Evolutionary conservation across 2,113 vertebrate species (phyloP).

Genomic region (Xiphias gladius): DNA sequence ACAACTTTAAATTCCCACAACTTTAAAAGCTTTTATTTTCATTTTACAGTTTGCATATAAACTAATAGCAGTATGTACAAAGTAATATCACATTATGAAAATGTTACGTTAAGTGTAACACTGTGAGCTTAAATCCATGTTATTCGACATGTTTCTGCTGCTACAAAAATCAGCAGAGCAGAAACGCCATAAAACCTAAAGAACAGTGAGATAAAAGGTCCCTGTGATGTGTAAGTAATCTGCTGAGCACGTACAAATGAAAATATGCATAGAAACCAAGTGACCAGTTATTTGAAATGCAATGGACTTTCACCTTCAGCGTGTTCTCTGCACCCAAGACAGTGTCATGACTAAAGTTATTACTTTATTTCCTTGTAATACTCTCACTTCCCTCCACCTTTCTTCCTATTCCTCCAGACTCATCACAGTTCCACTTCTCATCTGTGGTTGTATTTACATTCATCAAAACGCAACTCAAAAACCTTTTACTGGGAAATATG

Average conservation of each 20-base stretch:
- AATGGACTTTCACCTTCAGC: no score
- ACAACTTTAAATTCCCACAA: no score
- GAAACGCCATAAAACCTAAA: neutral
- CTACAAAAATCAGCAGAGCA: neutral
- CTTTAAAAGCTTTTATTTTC: neutral
- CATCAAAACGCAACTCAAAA: neutral
- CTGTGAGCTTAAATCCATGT: neutral
- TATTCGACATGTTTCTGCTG: neutral
- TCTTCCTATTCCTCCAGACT: neutral
- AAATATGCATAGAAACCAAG: no score
- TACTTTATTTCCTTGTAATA: conserved; percentile 20
- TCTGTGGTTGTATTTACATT: neutral
- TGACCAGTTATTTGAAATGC: neutral
- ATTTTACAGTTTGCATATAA: neutral
- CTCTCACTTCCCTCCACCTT: conserved; percentile 56
- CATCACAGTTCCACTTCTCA: conserved; percentile 36
- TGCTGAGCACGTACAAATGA: neutral
- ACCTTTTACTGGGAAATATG: neutral
- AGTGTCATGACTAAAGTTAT: neutral
- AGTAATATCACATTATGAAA: neutral
- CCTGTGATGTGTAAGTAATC: neutral
- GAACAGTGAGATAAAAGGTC: neutral
- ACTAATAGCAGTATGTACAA: neutral
- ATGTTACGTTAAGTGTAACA: no score
- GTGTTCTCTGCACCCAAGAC: no score